Evolutionary conservation across 2,888 invertebrate genomes (phyloP).

Genomic region (Acheta domesticus): DNA sequence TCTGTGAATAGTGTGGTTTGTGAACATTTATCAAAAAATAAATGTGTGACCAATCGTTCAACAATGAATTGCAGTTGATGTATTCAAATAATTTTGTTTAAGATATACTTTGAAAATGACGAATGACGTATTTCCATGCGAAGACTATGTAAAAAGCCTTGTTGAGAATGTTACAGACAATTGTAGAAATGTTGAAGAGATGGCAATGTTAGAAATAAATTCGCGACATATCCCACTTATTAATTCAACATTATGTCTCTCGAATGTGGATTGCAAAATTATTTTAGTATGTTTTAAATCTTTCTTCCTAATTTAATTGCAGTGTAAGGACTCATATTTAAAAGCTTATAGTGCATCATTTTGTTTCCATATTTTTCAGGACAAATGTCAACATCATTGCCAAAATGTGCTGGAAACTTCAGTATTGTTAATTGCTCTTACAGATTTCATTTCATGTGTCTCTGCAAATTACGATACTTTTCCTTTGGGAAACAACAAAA

Average conservation of each 20-base stretch:
- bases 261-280: neutral
- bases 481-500: neutral
- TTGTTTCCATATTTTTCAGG: neutral
- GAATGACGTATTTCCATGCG: too few relatives aligned
- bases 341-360: neutral
- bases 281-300: slow-evolving; percentile 9
- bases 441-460: slow-evolving; percentile 23
- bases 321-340: too few relatives aligned
- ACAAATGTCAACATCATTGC: neutral
- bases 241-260: neutral
- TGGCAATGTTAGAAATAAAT: slow-evolving; percentile 12
- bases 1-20: too few relatives aligned
- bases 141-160: too few relatives aligned
- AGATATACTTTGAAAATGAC: too few relatives aligned
- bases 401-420: slow-evolving; percentile 11
- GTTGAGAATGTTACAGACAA: neutral
- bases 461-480: slow-evolving; percentile 19
- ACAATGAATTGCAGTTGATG: too few relatives aligned
- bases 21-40: too few relatives aligned
- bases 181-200: slow-evolving; percentile 3
- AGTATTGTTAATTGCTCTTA: slow-evolving; percentile 18
- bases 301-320: neutral
- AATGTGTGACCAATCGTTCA: too few relatives aligned
- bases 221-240: slow-evolving; percentile 1
- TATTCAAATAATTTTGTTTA: too few relatives aligned